These are phyloP conservation scores for Mormyrus hasselquistii DNA, from an alignment of 2,797 vertebrate genomes.

Conservation along the genomic window DNA sequence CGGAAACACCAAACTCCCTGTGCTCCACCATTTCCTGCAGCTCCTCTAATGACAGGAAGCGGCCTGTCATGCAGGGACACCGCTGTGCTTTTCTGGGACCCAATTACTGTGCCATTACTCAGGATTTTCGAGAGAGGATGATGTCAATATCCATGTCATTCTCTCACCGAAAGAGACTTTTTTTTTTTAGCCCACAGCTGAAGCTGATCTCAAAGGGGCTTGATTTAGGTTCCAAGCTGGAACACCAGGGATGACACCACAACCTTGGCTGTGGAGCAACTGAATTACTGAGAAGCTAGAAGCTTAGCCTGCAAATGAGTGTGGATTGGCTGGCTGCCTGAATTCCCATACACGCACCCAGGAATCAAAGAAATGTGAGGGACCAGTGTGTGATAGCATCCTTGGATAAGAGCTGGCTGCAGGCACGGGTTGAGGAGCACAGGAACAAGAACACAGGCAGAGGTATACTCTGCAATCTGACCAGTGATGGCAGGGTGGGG, in stretches of 20 bases:
- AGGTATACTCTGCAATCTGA: slow-evolving; percentile 73
- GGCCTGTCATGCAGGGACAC: neutral
- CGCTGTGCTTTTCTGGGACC: neutral
- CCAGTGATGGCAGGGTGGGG: slow-evolving; percentile 80
- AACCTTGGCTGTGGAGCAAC: neutral
- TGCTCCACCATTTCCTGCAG: neutral
- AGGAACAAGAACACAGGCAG: slow-evolving; percentile 66
- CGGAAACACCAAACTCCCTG: neutral
- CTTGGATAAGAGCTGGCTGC: neutral
- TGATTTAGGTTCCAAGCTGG: neutral
- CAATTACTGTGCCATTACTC: neutral
- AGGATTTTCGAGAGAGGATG: neutral
- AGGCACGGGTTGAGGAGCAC: neutral
- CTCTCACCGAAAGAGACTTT: neutral
- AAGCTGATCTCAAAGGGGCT: neutral
- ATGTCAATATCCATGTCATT: neutral
- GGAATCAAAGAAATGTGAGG: neutral
- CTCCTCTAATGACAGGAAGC: neutral
- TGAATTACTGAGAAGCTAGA: neutral
- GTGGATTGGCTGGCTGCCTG: neutral
- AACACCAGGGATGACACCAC: neutral
- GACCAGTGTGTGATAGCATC: neutral
- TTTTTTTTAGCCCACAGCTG: neutral
- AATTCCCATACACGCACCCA: neutral
- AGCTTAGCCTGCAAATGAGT: neutral